Evolutionary conservation across 2,113 vertebrate species (phyloP), one percentile per base, ranked within the genome.

Genomic region (Ophiodon elongatus): DNA sequence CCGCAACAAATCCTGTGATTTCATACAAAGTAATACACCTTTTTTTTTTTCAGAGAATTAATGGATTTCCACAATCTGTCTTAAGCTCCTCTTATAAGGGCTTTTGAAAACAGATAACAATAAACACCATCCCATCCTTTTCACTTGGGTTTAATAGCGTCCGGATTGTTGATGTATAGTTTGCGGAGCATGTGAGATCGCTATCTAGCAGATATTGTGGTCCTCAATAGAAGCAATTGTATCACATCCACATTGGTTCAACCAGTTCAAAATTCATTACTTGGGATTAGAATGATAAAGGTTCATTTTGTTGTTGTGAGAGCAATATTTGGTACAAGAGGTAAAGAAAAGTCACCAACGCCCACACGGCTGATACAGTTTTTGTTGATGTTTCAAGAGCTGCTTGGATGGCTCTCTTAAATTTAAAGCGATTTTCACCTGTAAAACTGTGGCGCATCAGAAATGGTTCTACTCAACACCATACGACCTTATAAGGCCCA

Each of bases 21-120:
- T 96, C 95, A 96, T 95, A 95, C 94, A 96, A 96, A 94, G 96
- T 95, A 96, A 96, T 96, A 95, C 95, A 90, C 82, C 89, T 94
- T 91, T 94, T 91, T 97, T 97, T 94, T 4, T 5, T 1, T 1
- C 96, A 94, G 94, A 95, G 97, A 98, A 98, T 99, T 98, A 99
- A 94, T 95, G 97, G 98, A 98, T 99, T 99, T 97, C 94, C 84
- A 92, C 92, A 95, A 96, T 95, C 96, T 95, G 94, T 95, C 94
- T 87, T 95, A 95, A 96, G 96, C 94, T 91, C 92, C 95, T 94
- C 95, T 95, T 95, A 96, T 96, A 96, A 96, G 87, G 85, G 94
- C 94, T 93, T 96, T 96, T 95, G 96, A 96, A 95, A 94, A 94
- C 94, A 91, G 95, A 97, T 97, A 96, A 91, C 95, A 93, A 93